These are phyloP conservation scores for Ditula angustiorana DNA, from an alignment of 2,888 invertebrate genomes.

Conservation along the genomic window DNA sequence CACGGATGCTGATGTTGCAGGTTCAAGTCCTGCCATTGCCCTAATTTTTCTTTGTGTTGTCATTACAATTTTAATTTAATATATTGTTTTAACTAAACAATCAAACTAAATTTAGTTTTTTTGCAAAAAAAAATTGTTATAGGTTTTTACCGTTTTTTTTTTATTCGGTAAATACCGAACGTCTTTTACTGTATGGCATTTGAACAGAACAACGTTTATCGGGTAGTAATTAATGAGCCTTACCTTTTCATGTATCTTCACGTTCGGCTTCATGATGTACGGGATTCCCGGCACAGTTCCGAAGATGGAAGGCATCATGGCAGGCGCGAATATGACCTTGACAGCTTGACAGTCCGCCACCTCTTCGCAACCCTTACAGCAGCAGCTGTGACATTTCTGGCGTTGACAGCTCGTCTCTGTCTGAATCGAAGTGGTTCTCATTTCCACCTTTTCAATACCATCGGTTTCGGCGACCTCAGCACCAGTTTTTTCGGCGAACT, in stretches of 20 bases:
- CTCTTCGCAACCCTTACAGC: slow-evolving; percentile 50
- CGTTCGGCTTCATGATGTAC: slow-evolving; percentile 64
- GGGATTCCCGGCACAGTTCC: slow-evolving; percentile 67
- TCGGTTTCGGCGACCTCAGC: slow-evolving; percentile 19
- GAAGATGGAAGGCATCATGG: slow-evolving; percentile 75
- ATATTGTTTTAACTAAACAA: too few relatives aligned
- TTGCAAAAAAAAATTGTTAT: too few relatives aligned
- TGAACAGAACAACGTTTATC: too few relatives aligned
- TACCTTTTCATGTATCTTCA: slow-evolving; percentile 67
- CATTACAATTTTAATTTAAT: too few relatives aligned
- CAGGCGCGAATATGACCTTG: slow-evolving; percentile 75
- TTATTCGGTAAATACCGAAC: too few relatives aligned
- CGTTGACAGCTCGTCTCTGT: slow-evolving; percentile 41
- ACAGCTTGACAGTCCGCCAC: slow-evolving; percentile 59
- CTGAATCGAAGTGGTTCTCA: slow-evolving; percentile 53
- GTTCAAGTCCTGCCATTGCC: too few relatives aligned
- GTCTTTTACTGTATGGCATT: too few relatives aligned
- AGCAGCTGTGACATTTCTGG: slow-evolving; percentile 57
- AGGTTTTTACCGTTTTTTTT: too few relatives aligned
- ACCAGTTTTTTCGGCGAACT: slow-evolving; percentile 29
- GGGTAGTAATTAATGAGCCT: too few relatives aligned
- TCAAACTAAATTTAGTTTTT: too few relatives aligned
- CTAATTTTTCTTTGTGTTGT: too few relatives aligned
- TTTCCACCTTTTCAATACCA: slow-evolving; percentile 46
- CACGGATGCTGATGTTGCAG: too few relatives aligned